Base-by-base conservation (phyloP, 2,113 vertebrate genomes). In the Hyla sarda region DNA sequence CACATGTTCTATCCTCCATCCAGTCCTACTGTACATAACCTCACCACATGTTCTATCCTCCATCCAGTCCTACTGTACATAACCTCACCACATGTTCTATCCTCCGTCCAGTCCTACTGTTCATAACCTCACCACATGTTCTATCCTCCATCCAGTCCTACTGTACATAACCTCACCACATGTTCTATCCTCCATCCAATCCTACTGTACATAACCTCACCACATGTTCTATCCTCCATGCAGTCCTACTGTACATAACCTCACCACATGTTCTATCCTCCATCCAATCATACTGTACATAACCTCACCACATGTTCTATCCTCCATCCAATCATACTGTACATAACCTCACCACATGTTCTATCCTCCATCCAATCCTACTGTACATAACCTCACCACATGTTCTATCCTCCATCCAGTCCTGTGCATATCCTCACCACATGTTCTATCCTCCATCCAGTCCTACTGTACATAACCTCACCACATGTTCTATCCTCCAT, bases 101-200 rank as follows among this genome's bases (percentile, higher is more conserved):
- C 17, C 54, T 80, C 2, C 32, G 23, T 45, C 34, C 41, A 37
- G 11, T 6, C 14, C 37, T 41, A 41, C 32, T 25, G 23, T 62
- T 34, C 56, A 14, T 65, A 60, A 80, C 77, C 56, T 80, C n/a
- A n/a, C n/a, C n/a, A n/a, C n/a, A n/a, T n/a, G n/a, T n/a, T n/a
- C n/a, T n/a, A 52, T 13, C 17, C 54, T 80, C 2, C 32, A 34
- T 45, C 34, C 41, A 37, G 11, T 6, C 14, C 37, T 41, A 41
- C 32, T 25, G 23, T 62, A 34, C 56, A 14, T 65, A 60, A 80
- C 77, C 56, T 80, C n/a, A n/a, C n/a, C n/a, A n/a, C n/a, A n/a
- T n/a, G n/a, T n/a, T n/a, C n/a, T n/a, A 52, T 13, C 17, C 54
- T 80, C 2, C 32, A 34, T 45, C 34, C 41, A 37, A 5, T 6